phyloP scores from a whole-genome alignment of 2,797 vertebrate species.

The Paratrypauchen microcephalus region DNA sequence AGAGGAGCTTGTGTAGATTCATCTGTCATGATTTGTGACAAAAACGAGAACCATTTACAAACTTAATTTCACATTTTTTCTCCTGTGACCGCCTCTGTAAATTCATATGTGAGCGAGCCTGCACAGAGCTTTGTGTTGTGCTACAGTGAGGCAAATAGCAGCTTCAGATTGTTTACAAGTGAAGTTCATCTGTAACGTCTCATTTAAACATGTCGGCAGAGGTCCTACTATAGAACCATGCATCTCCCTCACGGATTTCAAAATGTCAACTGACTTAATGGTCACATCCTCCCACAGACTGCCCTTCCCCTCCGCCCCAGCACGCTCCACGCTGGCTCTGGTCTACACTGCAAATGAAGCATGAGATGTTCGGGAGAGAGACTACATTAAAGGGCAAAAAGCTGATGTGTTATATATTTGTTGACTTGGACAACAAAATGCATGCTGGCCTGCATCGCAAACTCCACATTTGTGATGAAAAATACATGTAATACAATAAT shows the following conservation, averaged over 20 bases:
- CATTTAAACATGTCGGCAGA: constrained; percentile 68
- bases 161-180: constrained; percentile 61
- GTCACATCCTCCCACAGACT: constrained; percentile 55
- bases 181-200: constrained; percentile 72
- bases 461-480: not conserved
- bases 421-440: not conserved
- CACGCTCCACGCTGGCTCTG: constrained; percentile 62
- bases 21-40: constrained; percentile 22
- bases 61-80: constrained; percentile 39
- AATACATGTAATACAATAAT: not conserved
- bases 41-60: constrained; percentile 43
- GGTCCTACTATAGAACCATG: constrained; percentile 53
- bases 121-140: constrained; percentile 49
- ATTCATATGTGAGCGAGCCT: constrained; percentile 17
- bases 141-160: constrained; percentile 61
- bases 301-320: constrained; percentile 65
- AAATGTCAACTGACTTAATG: constrained; percentile 76
- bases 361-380: constrained; percentile 67
- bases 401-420: constrained; percentile 63
- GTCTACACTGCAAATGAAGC: constrained; percentile 73
- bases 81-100: constrained; percentile 33
- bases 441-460: not conserved
- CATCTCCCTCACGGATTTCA: constrained; percentile 60
- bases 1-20: too few relatives aligned
- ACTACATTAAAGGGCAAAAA: constrained; percentile 69